Percentiles rank a stretch among this genome's conserved stretches.
Conservation (phyloP, 1,140 invertebrate genomes). For the Plectus sambesii region DNA sequence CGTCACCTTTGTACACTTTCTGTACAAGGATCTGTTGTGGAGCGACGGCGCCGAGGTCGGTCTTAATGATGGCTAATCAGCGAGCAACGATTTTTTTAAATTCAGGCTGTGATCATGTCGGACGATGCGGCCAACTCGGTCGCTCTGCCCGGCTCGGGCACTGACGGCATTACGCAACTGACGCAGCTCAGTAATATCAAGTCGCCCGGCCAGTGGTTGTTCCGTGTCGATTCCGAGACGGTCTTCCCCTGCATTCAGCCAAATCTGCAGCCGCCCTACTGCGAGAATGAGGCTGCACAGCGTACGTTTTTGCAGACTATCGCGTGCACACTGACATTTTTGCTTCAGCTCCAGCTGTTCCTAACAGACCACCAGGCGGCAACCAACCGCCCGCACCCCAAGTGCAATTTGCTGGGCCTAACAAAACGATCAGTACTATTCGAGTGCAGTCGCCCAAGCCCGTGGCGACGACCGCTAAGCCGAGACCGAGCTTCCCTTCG, state of each 20-base stretch:
- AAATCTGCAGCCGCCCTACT: slow-evolving; percentile 38
- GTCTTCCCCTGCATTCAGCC: slow-evolving; percentile 29
- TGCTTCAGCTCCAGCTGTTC: no score
- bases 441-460: no score
- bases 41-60: slow-evolving; percentile 39
- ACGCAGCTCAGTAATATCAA: slow-evolving; percentile 38
- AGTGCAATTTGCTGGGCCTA: no score
- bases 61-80: slow-evolving; percentile 18
- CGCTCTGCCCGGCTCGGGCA: slow-evolving; percentile 42
- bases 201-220: slow-evolving; percentile 40
- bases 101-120: slow-evolving; percentile 16
- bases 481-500: slow-evolving; percentile 8
- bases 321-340: no score
- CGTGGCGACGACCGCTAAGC: no score
- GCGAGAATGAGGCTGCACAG: slow-evolving; percentile 15
- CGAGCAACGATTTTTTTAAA: neutral
- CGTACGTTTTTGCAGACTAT: no score
- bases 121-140: slow-evolving; percentile 36
- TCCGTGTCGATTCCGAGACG: slow-evolving; percentile 30
- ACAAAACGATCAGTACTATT: no score
- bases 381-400: slow-evolving; percentile 10
- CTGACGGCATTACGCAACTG: slow-evolving; percentile 38
- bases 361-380: no score
- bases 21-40: slow-evolving; percentile 40
- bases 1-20: slow-evolving; percentile 34